Evolutionary conservation across 2,113 vertebrate genomes (phyloP).

Genomic region (Urocitellus parryii): DNA sequence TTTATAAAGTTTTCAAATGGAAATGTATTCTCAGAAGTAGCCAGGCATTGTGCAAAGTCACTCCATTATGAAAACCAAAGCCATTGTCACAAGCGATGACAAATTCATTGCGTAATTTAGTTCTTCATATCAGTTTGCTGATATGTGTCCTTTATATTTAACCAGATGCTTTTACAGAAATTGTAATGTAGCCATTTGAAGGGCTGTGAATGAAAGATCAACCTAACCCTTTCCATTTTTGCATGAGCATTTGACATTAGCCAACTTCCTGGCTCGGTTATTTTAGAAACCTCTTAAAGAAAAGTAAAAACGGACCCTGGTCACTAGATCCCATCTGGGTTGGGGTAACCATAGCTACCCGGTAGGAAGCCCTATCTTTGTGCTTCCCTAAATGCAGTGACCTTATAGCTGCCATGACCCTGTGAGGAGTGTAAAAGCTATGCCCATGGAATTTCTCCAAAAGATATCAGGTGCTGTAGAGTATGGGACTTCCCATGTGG

Average conservation of each 20-base stretch:
- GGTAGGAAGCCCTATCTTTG: neutral
- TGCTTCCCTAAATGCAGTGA: neutral
- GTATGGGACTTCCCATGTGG: neutral
- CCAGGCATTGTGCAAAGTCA: neutral
- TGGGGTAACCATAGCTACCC: neutral
- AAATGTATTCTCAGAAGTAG: neutral
- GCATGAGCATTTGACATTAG: neutral
- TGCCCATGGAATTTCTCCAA: neutral
- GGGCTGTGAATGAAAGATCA: neutral
- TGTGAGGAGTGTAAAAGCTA: neutral
- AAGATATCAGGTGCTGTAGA: neutral
- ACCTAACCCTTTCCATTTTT: neutral
- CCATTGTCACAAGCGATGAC: neutral
- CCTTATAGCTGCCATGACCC: neutral
- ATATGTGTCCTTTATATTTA: constrained; percentile 23
- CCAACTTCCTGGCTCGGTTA: neutral
- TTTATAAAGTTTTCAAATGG: neutral
- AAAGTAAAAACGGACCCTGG: neutral
- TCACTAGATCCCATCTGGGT: neutral
- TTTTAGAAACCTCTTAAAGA: neutral
- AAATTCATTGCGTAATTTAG: constrained; percentile 15
- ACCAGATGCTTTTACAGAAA: constrained; percentile 13
- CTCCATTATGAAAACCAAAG: neutral
- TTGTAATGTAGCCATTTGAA: neutral
- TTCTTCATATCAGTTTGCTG: neutral